Evolutionary conservation across 1,140 invertebrate species (phyloP).

Genomic region (Zophobas morio): DNA sequence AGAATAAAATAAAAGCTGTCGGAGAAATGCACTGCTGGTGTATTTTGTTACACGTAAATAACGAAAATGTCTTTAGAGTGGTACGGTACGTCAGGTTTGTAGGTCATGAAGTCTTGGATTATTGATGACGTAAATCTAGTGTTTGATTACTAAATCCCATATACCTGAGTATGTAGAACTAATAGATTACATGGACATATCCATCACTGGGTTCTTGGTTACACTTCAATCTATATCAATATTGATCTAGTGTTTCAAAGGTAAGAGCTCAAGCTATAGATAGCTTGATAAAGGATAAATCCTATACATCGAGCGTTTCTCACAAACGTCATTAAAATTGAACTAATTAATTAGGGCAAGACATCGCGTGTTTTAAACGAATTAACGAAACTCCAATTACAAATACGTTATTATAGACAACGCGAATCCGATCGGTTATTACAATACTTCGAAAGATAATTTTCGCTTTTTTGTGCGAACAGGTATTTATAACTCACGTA

Average conservation of each 20-base stretch:
- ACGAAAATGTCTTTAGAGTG: background rate
- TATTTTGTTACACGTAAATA: background rate
- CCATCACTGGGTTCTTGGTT: conserved; percentile 28
- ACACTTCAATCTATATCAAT: conserved; percentile 36
- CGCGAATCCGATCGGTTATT: too few species aligned
- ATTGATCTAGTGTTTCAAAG: conserved; percentile 24
- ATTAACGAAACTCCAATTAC: too few species aligned
- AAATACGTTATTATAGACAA: too few species aligned
- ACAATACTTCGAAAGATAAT: too few species aligned
- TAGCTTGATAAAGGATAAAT: conserved; percentile 19
- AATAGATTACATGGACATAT: conserved; percentile 33
- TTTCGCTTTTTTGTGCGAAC: too few species aligned
- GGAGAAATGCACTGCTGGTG: too few species aligned
- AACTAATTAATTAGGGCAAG: background rate
- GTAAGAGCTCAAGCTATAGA: conserved; percentile 2
- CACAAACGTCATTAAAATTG: background rate
- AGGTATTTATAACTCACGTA: too few species aligned
- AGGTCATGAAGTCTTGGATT: conserved; percentile 19
- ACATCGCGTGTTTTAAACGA: background rate
- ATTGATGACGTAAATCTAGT: conserved; percentile 27
- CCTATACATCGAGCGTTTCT: conserved; percentile 1
- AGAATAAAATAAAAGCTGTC: too few species aligned
- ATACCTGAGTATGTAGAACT: conserved; percentile 28
- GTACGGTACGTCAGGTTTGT: background rate
- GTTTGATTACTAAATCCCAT: conserved; percentile 30